Percentiles rank a stretch among this genome's conserved stretches.
phyloP scores from a whole-genome alignment of 2,797 vertebrate species.

The Microctenopoma stevenorrisi region DNA sequence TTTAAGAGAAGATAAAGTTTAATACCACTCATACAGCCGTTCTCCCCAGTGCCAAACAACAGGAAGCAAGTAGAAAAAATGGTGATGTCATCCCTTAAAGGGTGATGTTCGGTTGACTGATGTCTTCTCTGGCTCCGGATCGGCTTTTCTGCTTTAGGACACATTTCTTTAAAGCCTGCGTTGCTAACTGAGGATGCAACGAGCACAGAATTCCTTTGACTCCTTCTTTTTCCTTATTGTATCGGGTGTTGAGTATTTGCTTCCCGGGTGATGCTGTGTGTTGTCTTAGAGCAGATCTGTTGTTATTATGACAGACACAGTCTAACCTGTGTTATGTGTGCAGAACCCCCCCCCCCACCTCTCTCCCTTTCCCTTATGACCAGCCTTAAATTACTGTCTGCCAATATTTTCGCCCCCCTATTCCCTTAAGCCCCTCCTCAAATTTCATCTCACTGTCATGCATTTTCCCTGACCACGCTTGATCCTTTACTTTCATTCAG shows the following conservation, averaged over 20 bases:
- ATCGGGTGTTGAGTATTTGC: too few relatives aligned
- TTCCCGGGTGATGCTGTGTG: constrained; percentile 62
- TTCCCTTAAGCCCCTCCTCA: constrained; percentile 27
- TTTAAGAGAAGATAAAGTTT: too few relatives aligned
- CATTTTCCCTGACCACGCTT: constrained; percentile 38
- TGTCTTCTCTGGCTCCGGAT: not conserved
- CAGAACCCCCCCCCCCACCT: not conserved
- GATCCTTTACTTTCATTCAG: constrained; percentile 50
- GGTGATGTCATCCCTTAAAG: not conserved
- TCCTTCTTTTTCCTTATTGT: too few relatives aligned
- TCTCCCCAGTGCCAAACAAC: too few relatives aligned
- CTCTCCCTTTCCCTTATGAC: constrained; percentile 28
- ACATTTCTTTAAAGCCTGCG: not conserved
- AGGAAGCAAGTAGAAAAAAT: too few relatives aligned
- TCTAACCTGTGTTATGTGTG: constrained; percentile 32
- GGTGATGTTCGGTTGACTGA: not conserved
- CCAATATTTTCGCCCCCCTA: constrained; percentile 49
- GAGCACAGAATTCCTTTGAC: not conserved
- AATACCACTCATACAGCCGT: too few relatives aligned
- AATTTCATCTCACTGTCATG: constrained; percentile 58
- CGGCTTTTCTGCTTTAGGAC: not conserved
- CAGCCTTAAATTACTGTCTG: constrained; percentile 57
- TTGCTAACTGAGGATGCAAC: not conserved
- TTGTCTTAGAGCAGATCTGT: constrained; percentile 59
- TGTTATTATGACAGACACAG: constrained; percentile 58